Percentiles rank a stretch among this genome's conserved stretches.
phyloP scores from a whole-genome alignment of 2,888 invertebrate genomes.

The Amphipyra tragopoginis region DNA sequence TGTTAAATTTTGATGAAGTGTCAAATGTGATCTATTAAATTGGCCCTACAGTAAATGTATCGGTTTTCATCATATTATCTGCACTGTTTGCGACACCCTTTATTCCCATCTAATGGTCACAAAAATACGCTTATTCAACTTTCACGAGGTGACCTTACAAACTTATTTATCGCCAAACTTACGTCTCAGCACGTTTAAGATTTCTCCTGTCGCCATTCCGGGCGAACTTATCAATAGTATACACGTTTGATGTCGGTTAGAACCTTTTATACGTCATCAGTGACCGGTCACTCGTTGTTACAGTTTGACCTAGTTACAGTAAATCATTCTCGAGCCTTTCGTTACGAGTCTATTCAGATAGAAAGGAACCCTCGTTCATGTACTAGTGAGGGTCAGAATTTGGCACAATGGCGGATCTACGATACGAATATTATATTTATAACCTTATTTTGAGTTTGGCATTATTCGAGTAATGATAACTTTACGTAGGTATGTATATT shows the following conservation, averaged over 20 bases:
- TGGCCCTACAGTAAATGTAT: no score
- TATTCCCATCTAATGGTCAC: background rate
- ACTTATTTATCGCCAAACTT: conserved; percentile 26
- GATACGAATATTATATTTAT: conserved; percentile 22
- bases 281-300: conserved; percentile 1
- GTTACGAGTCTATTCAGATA: conserved; percentile 39
- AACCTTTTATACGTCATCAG: conserved; percentile 21
- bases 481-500: background rate
- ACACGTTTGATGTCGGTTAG: conserved; percentile 13
- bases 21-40: no score
- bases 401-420: conserved; percentile 37
- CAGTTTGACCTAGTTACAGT: conserved; percentile 36
- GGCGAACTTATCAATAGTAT: conserved; percentile 8
- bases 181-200: background rate
- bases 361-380: conserved; percentile 20
- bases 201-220: conserved; percentile 8
- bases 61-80: no score
- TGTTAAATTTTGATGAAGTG: no score
- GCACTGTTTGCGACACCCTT: no score
- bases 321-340: conserved; percentile 35
- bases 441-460: conserved; percentile 16
- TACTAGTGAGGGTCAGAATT: conserved; percentile 15
- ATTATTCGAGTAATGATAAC: conserved; percentile 1
- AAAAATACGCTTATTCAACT: conserved; percentile 11
- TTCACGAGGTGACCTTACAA: conserved; percentile 5